Percentiles rank a stretch among this genome's conserved stretches.
Evolutionary conservation across 2,797 vertebrate genomes (phyloP).

Genomic region (Salmo trutta): DNA sequence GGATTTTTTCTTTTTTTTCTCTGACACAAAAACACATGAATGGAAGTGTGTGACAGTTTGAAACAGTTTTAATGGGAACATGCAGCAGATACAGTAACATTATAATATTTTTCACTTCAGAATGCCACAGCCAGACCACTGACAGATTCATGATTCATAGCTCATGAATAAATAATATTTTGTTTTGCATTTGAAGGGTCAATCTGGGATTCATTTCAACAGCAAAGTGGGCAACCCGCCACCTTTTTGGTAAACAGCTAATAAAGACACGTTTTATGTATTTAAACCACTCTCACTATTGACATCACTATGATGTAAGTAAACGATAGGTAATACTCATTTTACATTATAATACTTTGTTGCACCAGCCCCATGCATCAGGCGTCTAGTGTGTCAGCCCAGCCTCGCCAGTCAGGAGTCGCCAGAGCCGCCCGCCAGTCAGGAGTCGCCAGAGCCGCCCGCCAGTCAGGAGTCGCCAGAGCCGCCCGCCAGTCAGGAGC

Average conservation of each 20-base stretch:
- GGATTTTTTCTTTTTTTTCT: not conserved
- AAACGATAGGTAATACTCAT: too few relatives aligned
- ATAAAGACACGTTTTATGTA: not conserved
- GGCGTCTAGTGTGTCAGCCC: too few relatives aligned
- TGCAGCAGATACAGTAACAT: not conserved
- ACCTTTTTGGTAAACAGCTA: not conserved
- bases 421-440: too few relatives aligned
- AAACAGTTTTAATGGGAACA: too few relatives aligned
- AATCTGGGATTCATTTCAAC: not conserved
- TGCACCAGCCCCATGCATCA: too few relatives aligned
- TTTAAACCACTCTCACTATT: not conserved
- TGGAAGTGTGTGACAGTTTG: not conserved
- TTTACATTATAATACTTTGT: too few relatives aligned
- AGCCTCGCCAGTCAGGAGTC: too few relatives aligned
- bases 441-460: too few relatives aligned
- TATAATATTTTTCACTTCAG: not conserved
- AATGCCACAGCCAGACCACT: not conserved
- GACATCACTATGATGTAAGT: not conserved
- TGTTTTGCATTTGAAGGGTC: not conserved
- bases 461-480: too few relatives aligned
- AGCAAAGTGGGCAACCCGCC: not conserved
- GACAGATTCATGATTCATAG: not conserved
- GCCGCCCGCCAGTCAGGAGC: too few relatives aligned
- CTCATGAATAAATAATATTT: not conserved
- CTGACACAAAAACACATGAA: slow-evolving; percentile 25